A percentile compares a stretch with the other conserved stretches of the same genome.
Conservation (phyloP, 2,888 invertebrate genomes). For the Lithophane ornitopus region DNA sequence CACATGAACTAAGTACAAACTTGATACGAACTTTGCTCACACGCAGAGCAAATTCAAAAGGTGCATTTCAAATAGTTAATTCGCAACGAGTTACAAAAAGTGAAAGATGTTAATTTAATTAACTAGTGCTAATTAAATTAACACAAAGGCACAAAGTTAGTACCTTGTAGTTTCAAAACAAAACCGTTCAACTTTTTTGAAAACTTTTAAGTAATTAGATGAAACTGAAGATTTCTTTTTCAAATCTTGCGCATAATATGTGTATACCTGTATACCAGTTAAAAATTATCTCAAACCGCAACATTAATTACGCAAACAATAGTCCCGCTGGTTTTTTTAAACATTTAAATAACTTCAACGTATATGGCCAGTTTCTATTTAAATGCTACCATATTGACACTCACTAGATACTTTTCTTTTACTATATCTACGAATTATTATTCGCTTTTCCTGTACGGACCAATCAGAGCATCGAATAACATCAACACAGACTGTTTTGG, state of each 20-base stretch:
- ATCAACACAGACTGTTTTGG: slow-evolving; percentile 57
- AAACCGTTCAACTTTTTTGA: slow-evolving; percentile 8
- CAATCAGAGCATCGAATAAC: slow-evolving; percentile 38
- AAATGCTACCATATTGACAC: neutral
- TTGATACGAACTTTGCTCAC: slow-evolving; percentile 28
- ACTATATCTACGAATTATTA: slow-evolving; percentile 13
- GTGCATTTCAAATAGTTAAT: slow-evolving; percentile 24
- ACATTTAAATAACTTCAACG: neutral
- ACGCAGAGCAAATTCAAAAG: slow-evolving; percentile 42
- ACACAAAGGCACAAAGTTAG: too few relatives aligned
- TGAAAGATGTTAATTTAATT: slow-evolving; percentile 55
- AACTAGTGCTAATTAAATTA: too few relatives aligned
- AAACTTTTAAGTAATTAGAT: slow-evolving; percentile 27
- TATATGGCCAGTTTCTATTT: neutral
- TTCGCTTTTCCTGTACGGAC: slow-evolving; percentile 17
- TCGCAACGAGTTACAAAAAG: slow-evolving; percentile 25
- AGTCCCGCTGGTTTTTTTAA: too few relatives aligned
- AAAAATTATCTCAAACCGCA: too few relatives aligned
- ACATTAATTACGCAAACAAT: too few relatives aligned
- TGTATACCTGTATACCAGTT: too few relatives aligned
- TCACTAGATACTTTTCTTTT: neutral
- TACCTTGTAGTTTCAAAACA: slow-evolving; percentile 30
- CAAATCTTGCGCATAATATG: too few relatives aligned
- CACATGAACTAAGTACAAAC: slow-evolving; percentile 27
- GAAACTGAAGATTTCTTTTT: neutral